Base-by-base conservation (phyloP, 2,888 invertebrate genomes). In the Dichetophora obliterata region DNA sequence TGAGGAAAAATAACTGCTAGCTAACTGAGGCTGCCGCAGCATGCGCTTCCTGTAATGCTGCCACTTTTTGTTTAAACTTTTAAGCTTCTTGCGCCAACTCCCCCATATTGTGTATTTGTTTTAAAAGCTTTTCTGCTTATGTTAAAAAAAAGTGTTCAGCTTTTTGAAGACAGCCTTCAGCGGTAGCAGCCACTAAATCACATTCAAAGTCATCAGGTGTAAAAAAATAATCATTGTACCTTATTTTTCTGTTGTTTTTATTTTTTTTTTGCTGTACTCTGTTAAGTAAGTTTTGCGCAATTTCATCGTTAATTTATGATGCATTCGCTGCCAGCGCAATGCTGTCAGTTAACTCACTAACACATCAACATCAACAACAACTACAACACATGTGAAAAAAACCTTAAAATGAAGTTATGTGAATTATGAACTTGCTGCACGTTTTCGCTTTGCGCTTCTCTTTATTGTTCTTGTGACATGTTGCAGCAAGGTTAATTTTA, bases 291-390 rank as follows among this genome's bases (percentile, higher is more conserved):
- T 54, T 54, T 54, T 54, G 54, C 54, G 54, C 22, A 54, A 54
- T 54, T 54, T 54, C n/a, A 54, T 54, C 54, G 54, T 54, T 54
- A 19, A 54, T 54, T 54, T 54, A 54, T 54, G 54, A 54, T 54
- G 54, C 54, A 54, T 54, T 19, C 54, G 54, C 54, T 54, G 54
- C 54, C 19, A 54, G 54, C 54, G 22, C 22, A 54, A 54, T 54
- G 22, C n/a, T 22, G n/a, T 54, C 54, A 54, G 54, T 22, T 6
- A 19, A 5, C 8, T 19, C 54, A 54, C 5, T 9, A 4, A 19
- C 19, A 54, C 54, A 22, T 9, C 52, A 52, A 52, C 52, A 52
- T 1, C 52, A 52, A 52, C 52, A 19, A 19, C 52, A 52, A 52
- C 52, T 31, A 5, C 5, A 31, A 31, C 3, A 31, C 19, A 52